phyloP scores from a whole-genome alignment of 2,888 invertebrate genomes.

The Octodonta nipae region DNA sequence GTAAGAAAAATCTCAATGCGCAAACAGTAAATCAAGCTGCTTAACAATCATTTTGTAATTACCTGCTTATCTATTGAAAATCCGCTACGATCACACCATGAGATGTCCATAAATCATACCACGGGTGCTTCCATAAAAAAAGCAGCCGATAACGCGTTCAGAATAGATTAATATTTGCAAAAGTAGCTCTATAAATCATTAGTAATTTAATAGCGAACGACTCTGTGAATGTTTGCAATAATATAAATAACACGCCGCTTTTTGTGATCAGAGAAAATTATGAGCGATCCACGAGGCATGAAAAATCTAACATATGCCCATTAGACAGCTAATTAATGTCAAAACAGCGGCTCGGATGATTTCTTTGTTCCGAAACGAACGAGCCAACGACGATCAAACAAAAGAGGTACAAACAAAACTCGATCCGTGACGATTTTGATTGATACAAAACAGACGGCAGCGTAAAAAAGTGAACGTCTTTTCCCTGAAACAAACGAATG shows the following conservation, averaged over 20 bases:
- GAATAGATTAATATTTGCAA: too few species aligned
- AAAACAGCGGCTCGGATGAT: conserved; percentile 31
- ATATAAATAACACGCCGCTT: conserved; percentile 16
- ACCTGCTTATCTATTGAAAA: too few species aligned
- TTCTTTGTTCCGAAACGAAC: conserved; percentile 29
- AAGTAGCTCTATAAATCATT: conserved; percentile 10
- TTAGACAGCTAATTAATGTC: conserved; percentile 33
- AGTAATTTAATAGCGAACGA: conserved; percentile 7
- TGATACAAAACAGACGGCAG: conserved; percentile 34
- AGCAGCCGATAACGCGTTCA: too few species aligned
- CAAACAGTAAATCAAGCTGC: too few species aligned
- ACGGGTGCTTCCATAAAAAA: too few species aligned
- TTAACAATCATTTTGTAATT: too few species aligned
- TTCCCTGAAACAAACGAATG: conserved; percentile 29
- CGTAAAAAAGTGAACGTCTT: conserved; percentile 29
- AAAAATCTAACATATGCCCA: conserved; percentile 33
- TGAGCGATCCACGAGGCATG: conserved; percentile 11
- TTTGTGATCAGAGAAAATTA: conserved; percentile 18
- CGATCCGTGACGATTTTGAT: conserved; percentile 29
- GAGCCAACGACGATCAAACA: conserved; percentile 26
- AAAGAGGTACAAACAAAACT: conserved; percentile 24
- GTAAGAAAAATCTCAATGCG: too few species aligned
- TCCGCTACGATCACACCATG: too few species aligned
- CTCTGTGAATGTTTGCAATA: conserved; percentile 14
- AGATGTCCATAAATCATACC: too few species aligned